These are phyloP conservation scores for Cheilosia grossa DNA, from an alignment of 2,888 invertebrate species.

Conservation along the genomic window DNA sequence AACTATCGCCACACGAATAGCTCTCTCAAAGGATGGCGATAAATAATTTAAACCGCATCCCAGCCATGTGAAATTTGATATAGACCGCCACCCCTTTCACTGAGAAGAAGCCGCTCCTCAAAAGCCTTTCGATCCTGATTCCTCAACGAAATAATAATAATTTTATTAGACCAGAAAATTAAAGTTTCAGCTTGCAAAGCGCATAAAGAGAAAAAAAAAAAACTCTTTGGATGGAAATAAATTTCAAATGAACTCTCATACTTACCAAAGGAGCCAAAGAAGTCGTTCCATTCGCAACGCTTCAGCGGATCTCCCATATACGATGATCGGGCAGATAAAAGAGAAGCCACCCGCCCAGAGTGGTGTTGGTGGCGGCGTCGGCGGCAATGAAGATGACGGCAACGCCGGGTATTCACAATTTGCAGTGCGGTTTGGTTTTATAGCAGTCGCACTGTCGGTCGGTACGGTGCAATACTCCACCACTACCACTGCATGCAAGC, in stretches of 20 bases:
- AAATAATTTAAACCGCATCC: slow-evolving; percentile 47
- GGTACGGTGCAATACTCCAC: neutral
- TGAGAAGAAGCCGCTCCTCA: neutral
- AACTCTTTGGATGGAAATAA: slow-evolving; percentile 38
- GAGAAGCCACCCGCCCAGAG: neutral
- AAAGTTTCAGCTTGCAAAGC: slow-evolving; percentile 62
- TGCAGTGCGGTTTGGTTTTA: slow-evolving; percentile 59
- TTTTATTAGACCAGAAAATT: slow-evolving; percentile 75
- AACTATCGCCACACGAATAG: slow-evolving; percentile 44
- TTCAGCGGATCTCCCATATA: slow-evolving; percentile 17
- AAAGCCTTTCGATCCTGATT: slow-evolving; percentile 19
- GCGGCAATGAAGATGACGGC: neutral
- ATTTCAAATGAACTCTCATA: slow-evolving; percentile 55
- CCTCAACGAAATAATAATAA: slow-evolving; percentile 67
- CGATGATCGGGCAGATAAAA: slow-evolving; percentile 46
- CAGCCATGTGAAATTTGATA: neutral
- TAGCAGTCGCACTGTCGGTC: slow-evolving; percentile 25
- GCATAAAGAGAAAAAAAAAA: slow-evolving; percentile 1
- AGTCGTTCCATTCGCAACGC: slow-evolving; percentile 33
- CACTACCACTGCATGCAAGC: neutral
- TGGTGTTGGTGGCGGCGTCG: neutral
- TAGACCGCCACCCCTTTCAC: neutral
- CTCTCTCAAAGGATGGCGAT: slow-evolving; percentile 42
- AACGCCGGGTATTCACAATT: slow-evolving; percentile 49
- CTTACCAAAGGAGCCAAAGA: slow-evolving; percentile 40